Conservation (phyloP, 2,888 invertebrate genomes). For the Drosophila pegasa region DNA sequence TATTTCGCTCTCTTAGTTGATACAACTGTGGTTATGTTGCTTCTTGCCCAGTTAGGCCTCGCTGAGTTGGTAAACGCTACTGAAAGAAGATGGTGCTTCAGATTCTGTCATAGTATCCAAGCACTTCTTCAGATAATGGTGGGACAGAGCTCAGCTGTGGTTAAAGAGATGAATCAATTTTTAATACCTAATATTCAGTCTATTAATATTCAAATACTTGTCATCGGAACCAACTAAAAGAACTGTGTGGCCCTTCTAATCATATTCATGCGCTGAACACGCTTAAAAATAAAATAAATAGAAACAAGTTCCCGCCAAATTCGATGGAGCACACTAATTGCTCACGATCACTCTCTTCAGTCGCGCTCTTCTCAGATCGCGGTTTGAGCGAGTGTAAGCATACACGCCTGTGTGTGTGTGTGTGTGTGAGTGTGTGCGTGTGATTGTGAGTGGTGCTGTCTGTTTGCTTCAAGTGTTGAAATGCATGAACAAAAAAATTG, state of each 20-base stretch:
- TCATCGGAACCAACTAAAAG: not conserved
- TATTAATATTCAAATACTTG: not conserved
- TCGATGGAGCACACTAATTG: not conserved
- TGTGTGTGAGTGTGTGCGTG: not conserved
- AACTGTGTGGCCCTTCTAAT: not conserved
- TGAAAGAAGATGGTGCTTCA: not conserved
- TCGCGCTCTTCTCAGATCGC: not conserved
- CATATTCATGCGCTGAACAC: not conserved
- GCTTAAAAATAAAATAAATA: not conserved
- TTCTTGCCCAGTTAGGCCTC: not conserved
- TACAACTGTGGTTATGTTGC: not conserved
- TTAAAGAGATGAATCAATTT: not conserved
- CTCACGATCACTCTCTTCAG: not conserved
- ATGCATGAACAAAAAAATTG: not conserved
- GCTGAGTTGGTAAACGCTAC: not conserved
- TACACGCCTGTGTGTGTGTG: slow-evolving; percentile 1
- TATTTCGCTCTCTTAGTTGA: not conserved
- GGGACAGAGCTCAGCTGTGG: not conserved
- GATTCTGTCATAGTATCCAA: not conserved
- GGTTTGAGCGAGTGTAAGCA: slow-evolving; percentile 12
- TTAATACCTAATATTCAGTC: not conserved
- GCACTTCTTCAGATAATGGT: not conserved
- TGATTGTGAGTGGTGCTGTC: not conserved
- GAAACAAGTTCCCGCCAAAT: slow-evolving; percentile 7
- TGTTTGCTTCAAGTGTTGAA: not conserved